These are phyloP conservation scores for Ruditapes philippinarum DNA, from an alignment of 1,140 invertebrate genomes.

Conservation along the genomic window DNA sequence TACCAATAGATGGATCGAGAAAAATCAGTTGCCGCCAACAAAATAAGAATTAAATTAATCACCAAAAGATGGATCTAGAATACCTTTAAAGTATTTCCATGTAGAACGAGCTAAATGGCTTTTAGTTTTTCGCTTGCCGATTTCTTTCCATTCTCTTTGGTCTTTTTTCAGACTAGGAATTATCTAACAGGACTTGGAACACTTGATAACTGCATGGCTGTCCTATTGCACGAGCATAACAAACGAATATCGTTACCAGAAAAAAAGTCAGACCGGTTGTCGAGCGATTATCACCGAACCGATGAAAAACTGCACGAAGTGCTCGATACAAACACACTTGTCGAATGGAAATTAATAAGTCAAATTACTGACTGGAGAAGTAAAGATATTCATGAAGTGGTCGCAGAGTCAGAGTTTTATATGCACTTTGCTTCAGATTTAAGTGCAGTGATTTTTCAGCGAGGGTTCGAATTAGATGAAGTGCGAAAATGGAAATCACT, in stretches of 20 bases:
- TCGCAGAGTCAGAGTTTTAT: neutral
- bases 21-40: too few species aligned
- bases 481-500: neutral
- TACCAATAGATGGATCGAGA: too few species aligned
- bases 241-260: neutral
- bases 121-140: too few species aligned
- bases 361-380: neutral
- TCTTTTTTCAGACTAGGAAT: too few species aligned
- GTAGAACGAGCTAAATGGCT: too few species aligned
- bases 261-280: neutral
- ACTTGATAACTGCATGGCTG: neutral
- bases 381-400: neutral
- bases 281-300: neutral
- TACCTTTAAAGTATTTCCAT: too few species aligned
- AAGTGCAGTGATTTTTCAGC: neutral
- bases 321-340: neutral
- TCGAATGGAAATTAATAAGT: neutral
- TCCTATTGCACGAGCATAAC: neutral
- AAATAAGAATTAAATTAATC: too few species aligned
- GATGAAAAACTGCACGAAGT: neutral
- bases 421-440: neutral
- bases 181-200: neutral
- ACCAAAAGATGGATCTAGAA: too few species aligned
- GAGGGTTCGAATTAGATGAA: neutral
- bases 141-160: too few species aligned